A percentile compares a stretch with the other conserved stretches of the same genome.
These are phyloP conservation scores for Acronicta alni DNA, from an alignment of 2,888 invertebrate genomes.

Conservation along the genomic window DNA sequence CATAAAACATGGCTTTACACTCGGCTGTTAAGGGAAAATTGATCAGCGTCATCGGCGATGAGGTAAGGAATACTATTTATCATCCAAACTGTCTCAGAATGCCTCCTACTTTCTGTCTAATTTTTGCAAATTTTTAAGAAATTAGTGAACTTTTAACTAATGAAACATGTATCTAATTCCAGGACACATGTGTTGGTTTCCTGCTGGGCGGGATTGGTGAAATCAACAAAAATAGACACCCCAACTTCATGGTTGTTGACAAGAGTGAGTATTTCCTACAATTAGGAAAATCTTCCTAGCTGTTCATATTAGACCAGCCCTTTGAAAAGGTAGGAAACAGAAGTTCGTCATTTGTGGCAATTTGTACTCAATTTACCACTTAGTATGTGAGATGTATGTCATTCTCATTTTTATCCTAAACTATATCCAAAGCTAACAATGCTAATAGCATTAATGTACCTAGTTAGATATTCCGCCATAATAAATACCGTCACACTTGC, in stretches of 20 bases:
- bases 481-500: too few relatives aligned
- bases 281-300: too few relatives aligned
- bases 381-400: too few relatives aligned
- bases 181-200: constrained; percentile 99
- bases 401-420: too few relatives aligned
- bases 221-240: constrained; percentile 98
- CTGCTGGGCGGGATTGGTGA: constrained; percentile 99
- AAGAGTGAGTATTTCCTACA: constrained; percentile 93
- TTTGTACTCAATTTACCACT: too few relatives aligned
- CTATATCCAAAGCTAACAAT: too few relatives aligned
- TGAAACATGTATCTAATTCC: constrained; percentile 62
- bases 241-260: constrained; percentile 99
- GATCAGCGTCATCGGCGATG: constrained; percentile 98
- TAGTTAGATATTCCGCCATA: too few relatives aligned
- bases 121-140: constrained; percentile 11
- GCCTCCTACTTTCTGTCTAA: constrained; percentile 6
- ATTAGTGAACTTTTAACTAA: background rate
- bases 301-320: too few relatives aligned
- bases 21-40: constrained; percentile 96
- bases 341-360: too few relatives aligned
- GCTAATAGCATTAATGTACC: too few relatives aligned
- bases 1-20: constrained; percentile 93
- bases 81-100: constrained; percentile 7
- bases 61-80: constrained; percentile 87
- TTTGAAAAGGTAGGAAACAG: too few relatives aligned